Base-by-base conservation (phyloP, 2,797 vertebrate genomes). In the Eutrigla gurnardus region DNA sequence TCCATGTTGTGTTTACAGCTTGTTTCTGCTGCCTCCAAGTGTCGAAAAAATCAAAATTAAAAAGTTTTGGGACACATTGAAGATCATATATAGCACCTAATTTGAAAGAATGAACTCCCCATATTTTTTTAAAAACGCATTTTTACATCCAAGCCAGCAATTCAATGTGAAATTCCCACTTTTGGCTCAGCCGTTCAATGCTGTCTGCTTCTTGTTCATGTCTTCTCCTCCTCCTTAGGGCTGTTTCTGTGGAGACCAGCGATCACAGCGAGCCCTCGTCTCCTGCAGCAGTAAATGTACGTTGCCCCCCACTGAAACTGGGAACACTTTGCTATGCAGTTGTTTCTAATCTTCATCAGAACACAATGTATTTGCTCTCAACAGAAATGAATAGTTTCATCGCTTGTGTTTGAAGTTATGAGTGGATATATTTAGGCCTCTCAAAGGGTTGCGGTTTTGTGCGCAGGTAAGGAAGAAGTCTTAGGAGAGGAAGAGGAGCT, bases 311-410 rank as follows among this genome's bases (percentile, higher is more conserved):
- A 3, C 33, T 37, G 18, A 75, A 86, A 90, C 84, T 86, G 86
- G 85, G 60, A 88, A 76, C 85, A 79, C 85, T 90, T 86, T 88
- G 90, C 84, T 68, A 39, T 43, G 74, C 89, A 91, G 85, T 93
- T 92, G 86, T 94, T 93, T 88, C 76, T 85, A 83, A 91, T 92
- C 83, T 88, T 74, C 70, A 40, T 58, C 61, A 83, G 83, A 75
- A 81, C 75, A 83, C 78, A 61, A 75, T 88, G 80, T 58, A 58
- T 78, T 87, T 82, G 33, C 84, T 88, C 70, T 90, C 68, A 69
- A 43, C 81, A 61, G n/a, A 80, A 87, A 89, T 76, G 83, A 87
- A 88, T 70, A 81, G 62, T 43, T 80, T 87, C 59, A 88, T 91
- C 82, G 78, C 18, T 81, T 62, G 49, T 42, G 43, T 88, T 86